phyloP scores from a whole-genome alignment of 35 echinoderm and acorn worm species.

The Apostichopus californicus region DNA sequence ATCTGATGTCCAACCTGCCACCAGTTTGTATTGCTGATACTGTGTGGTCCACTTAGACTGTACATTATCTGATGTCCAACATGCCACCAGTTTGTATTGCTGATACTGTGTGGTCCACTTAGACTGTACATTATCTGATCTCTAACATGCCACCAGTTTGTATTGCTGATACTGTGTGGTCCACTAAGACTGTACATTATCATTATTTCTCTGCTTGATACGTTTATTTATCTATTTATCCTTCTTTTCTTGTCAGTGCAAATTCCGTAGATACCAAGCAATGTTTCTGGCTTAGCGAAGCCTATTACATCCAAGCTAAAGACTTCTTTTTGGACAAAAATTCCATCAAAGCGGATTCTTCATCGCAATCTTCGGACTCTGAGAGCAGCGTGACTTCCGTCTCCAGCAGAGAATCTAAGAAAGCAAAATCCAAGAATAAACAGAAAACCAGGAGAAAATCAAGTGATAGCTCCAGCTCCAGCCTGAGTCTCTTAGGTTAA shows the following conservation, averaged over 20 bases:
- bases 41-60: no score
- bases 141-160: no score
- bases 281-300: conserved; percentile 91
- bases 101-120: no score
- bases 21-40: no score
- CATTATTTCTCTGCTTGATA: no score
- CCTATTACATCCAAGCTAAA: conserved; percentile 78
- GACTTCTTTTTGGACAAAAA: conserved; percentile 55
- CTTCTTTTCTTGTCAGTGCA: conserved; percentile 55
- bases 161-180: no score
- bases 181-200: no score
- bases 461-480: conserved; percentile 43
- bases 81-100: no score
- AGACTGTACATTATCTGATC: no score
- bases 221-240: not conserved
- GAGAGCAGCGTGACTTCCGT: not conserved
- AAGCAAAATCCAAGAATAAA: not conserved
- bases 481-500: conserved; percentile 39
- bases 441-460: conserved; percentile 9
- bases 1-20: no score
- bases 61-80: no score
- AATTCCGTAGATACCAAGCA: conserved; percentile 81
- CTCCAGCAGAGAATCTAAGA: conserved; percentile 12
- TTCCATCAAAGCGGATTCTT: conserved; percentile 19
- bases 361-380: conserved; percentile 15